Evolutionary conservation across 2,113 vertebrate genomes (phyloP).

Genomic region (Gobius niger): DNA sequence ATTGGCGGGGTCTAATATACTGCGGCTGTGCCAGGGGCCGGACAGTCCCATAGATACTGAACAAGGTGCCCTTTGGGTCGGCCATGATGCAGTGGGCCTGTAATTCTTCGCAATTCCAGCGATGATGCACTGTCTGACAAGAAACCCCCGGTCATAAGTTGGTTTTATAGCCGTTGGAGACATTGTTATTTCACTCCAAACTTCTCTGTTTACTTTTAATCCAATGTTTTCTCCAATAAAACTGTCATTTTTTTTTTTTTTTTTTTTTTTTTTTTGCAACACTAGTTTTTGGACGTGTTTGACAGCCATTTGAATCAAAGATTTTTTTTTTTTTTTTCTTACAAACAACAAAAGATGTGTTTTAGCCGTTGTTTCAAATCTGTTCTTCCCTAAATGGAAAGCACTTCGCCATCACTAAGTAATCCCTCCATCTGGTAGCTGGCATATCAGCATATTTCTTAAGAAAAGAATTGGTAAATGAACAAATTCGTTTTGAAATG

Average conservation of each 20-base stretch:
- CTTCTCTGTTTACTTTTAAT: neutral
- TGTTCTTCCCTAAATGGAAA: neutral
- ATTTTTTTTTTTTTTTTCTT: neutral
- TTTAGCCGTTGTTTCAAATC: neutral
- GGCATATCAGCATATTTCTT: neutral
- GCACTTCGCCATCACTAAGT: neutral
- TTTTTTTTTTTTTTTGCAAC: neutral
- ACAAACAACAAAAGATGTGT: neutral
- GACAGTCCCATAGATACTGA: conserved; percentile 1
- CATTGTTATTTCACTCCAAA: conserved; percentile 1
- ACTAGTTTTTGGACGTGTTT: neutral
- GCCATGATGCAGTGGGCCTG: neutral
- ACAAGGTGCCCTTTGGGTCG: neutral
- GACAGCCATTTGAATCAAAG: neutral
- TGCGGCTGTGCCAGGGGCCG: neutral
- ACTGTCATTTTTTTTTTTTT: neutral
- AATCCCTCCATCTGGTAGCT: neutral
- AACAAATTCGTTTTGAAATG: too few species aligned
- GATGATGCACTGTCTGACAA: conserved; percentile 3
- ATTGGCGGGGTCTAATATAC: neutral
- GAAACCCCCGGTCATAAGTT: neutral
- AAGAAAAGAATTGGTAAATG: neutral
- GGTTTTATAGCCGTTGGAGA: neutral
- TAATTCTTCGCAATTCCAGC: neutral
- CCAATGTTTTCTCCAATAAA: neutral